Conservation (phyloP, 2,888 invertebrate genomes). For the Conus canariensis region DNA sequence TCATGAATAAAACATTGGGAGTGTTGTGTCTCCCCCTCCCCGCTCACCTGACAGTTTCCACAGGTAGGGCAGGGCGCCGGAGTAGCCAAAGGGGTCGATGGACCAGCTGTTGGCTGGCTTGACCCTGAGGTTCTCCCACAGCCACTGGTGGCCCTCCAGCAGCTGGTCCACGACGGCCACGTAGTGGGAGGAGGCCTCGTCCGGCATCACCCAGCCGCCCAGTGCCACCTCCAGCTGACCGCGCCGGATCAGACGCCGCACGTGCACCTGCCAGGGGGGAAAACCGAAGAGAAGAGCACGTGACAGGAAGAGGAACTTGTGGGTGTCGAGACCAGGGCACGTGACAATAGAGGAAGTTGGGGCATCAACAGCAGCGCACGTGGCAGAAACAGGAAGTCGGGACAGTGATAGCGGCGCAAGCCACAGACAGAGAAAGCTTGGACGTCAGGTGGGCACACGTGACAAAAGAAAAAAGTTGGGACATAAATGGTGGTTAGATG, state of each 20-base stretch:
- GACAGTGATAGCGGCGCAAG: too few relatives aligned
- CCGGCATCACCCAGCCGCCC: constrained; percentile 74
- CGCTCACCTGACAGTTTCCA: constrained; percentile 68
- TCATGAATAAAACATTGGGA: too few relatives aligned
- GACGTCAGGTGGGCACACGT: background rate
- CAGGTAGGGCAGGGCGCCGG: constrained; percentile 75
- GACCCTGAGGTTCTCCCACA: constrained; percentile 80
- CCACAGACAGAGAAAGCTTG: too few relatives aligned
- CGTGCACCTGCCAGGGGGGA: constrained; percentile 53
- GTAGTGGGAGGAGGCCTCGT: constrained; percentile 77
- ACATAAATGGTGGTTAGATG: too few relatives aligned
- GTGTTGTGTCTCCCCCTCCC: too few relatives aligned
- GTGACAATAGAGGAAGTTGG: too few relatives aligned
- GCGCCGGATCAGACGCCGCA: constrained; percentile 66
- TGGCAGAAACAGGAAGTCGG: too few relatives aligned
- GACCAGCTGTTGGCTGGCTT: constrained; percentile 77
- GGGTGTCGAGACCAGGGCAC: too few relatives aligned
- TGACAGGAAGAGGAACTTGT: background rate
- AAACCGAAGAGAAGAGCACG: background rate
- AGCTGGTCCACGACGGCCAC: constrained; percentile 76
- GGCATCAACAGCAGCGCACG: too few relatives aligned
- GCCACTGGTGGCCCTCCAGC: constrained; percentile 77
- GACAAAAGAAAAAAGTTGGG: background rate
- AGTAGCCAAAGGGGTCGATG: constrained; percentile 78
- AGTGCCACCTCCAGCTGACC: constrained; percentile 76